Evolutionary conservation across 2,888 invertebrate species (phyloP).

Genomic region (Polydrusus pterygomalis): DNA sequence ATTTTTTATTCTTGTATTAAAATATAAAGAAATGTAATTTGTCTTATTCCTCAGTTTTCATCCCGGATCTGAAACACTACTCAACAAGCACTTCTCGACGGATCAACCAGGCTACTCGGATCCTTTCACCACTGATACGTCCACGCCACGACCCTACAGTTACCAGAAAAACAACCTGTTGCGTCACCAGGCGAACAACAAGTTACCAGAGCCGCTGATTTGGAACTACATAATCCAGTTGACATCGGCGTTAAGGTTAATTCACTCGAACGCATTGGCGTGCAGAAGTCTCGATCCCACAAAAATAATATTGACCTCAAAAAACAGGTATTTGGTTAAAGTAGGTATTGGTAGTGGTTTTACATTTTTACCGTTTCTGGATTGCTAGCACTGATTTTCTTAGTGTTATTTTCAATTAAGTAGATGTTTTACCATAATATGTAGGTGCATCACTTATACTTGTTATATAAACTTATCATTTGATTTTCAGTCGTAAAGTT

Average conservation of each 20-base stretch:
- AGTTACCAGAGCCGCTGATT: constrained; percentile 90
- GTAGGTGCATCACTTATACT: no score
- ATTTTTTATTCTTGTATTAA: no score
- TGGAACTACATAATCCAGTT: constrained; percentile 98
- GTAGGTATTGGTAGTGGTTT: constrained; percentile 28
- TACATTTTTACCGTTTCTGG: neutral
- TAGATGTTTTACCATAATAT: no score
- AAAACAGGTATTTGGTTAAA: constrained; percentile 61
- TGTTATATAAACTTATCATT: no score
- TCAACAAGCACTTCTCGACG: constrained; percentile 87
- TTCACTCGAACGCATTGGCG: constrained; percentile 86
- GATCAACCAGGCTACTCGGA: constrained; percentile 79
- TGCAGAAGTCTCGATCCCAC: constrained; percentile 92
- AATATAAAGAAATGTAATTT: neutral
- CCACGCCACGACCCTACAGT: constrained; percentile 86
- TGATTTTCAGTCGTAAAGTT: no score
- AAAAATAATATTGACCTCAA: constrained; percentile 82
- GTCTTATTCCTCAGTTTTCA: constrained; percentile 79
- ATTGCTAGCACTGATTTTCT: no score
- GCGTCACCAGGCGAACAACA: constrained; percentile 81
- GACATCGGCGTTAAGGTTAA: constrained; percentile 92
- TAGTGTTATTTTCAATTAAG: no score
- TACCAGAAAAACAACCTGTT: constrained; percentile 89
- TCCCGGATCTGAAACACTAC: constrained; percentile 91
- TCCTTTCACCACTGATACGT: constrained; percentile 90